Evolutionary conservation across 2,113 vertebrate species (phyloP).

Genomic region (Colinus virginianus): DNA sequence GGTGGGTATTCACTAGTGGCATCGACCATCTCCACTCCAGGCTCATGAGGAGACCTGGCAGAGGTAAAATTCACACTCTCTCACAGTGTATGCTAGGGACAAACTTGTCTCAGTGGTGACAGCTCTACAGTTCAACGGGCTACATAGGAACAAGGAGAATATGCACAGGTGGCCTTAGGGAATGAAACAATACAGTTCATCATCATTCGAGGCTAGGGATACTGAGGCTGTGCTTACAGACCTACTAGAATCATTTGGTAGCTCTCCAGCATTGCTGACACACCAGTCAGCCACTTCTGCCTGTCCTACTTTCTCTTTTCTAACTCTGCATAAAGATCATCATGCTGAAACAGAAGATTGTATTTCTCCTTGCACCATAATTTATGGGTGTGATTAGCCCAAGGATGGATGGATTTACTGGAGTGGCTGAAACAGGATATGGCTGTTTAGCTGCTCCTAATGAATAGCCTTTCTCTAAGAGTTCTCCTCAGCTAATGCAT

Average conservation of each 20-base stretch:
- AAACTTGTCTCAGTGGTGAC: background rate
- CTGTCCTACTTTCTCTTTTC: background rate
- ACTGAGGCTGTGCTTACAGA: background rate
- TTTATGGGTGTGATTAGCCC: background rate
- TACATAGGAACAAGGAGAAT: background rate
- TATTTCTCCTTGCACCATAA: background rate
- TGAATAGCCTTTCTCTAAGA: conserved; percentile 50
- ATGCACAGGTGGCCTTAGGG: background rate
- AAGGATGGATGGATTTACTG: conserved; percentile 29
- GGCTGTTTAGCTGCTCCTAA: conserved; percentile 39
- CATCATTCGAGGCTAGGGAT: background rate
- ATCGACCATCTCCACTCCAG: background rate
- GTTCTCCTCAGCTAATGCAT: background rate
- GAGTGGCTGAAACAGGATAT: conserved; percentile 31
- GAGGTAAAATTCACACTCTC: background rate
- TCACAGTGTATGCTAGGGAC: background rate
- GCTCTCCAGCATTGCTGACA: background rate
- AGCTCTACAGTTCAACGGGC: background rate
- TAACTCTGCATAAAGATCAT: background rate
- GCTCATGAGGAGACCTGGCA: background rate
- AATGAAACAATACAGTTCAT: background rate
- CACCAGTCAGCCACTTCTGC: background rate
- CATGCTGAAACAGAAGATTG: background rate
- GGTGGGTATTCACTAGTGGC: background rate
- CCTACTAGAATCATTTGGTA: background rate